Conservation (phyloP, 1,140 invertebrate species). For the Pseudomyrmex gracilis region DNA sequence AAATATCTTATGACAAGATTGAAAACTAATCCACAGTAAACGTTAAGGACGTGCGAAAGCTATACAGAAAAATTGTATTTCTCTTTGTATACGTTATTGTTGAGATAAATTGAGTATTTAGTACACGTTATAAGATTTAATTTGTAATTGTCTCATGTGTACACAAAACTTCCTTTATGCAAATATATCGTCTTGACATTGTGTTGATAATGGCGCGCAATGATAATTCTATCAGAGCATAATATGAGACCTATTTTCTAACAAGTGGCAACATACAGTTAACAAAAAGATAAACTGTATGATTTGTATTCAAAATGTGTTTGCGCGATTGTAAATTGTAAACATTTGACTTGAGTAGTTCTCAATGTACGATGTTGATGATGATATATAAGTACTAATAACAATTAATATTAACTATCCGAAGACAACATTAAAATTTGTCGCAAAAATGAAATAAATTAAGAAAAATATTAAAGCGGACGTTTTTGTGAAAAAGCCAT, state of each 20-base stretch:
- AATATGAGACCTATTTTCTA: conserved; percentile 44
- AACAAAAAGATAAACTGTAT: conserved; percentile 29
- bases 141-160: conserved; percentile 45
- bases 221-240: conserved; percentile 41
- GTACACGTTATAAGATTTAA: conserved; percentile 3
- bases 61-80: background rate
- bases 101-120: background rate
- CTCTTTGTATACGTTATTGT: too few relatives aligned
- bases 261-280: conserved; percentile 20
- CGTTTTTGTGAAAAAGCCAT: background rate
- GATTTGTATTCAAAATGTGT: conserved; percentile 50
- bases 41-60: background rate
- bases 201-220: conserved; percentile 1
- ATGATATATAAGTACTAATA: background rate
- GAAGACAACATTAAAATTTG: background rate
- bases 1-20: background rate
- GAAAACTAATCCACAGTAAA: background rate
- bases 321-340: conserved; percentile 33
- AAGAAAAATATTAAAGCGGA: background rate
- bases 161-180: conserved; percentile 29
- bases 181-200: conserved; percentile 38
- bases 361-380: background rate
- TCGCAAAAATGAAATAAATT: too few relatives aligned
- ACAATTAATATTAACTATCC: background rate
- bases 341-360: conserved; percentile 44